Base-by-base conservation (phyloP, 2,888 invertebrate species). In the Dorcus hopei region DNA sequence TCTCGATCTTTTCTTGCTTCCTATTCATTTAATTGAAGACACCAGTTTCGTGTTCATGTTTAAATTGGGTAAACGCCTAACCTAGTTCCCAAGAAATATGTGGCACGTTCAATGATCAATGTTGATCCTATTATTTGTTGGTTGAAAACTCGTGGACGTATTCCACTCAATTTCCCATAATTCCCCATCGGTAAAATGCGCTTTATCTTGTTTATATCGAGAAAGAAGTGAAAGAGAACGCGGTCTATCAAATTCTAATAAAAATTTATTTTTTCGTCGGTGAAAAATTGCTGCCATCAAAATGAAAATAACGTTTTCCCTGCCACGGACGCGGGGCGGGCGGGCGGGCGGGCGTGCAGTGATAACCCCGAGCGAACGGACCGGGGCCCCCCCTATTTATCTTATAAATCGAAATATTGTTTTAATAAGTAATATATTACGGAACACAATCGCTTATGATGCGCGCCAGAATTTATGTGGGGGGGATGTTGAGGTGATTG, bases 331-430 rank as follows among this genome's bases (percentile, higher is more conserved):
- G 51, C 38, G 51, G 47, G 47, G 26, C 45, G 23, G 47, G 47
- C 7, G 47, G 47, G 26, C 45, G 23, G 47, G 47, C 7, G 49
- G 51, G 14, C 38, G 45, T 51, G 51, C 56, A 42, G 38, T 47
- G 39, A 45, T 51, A 50, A 43, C 42, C 51, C 47, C 49, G 26
- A 7, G 5, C 26, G 26, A 33, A 33, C 45, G 45, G 41, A 55
- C 49, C 38, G 42, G 14, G 19, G 26, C 38, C 38, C 14, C 11
- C 42, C 43, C 38, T 26, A 56, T 50, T 51, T 45, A 50, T 50
- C 56, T 56, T 56, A 51, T 56, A 56, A 51, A 56, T 45, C 56
- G 43, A 51, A 56, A 56, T 56, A 51, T 56, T 56, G 56, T 56
- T 56, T 56, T 56, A 56, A 56, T 56, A 56, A 56, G 56, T 56